A percentile compares a stretch with the other conserved stretches of the same genome.
phyloP scores from a whole-genome alignment of 2,113 vertebrate genomes.

The Drymodes brunneopygia region DNA sequence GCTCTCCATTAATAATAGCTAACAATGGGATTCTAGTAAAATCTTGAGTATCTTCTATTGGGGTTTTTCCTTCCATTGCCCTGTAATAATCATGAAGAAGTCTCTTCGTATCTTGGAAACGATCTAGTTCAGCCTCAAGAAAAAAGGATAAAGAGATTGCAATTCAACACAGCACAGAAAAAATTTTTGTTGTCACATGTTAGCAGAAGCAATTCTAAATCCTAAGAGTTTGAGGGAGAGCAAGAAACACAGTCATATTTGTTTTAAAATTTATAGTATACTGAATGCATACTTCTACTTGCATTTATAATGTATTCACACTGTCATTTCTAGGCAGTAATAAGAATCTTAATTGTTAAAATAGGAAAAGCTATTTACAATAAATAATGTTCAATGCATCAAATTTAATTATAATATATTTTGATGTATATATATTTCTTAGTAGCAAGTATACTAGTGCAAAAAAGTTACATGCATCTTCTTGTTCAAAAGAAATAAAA shows the following conservation, averaged over 20 bases:
- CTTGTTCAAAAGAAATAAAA: background rate
- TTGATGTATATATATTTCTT: background rate
- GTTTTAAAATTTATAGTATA: background rate
- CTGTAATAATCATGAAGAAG: slow-evolving; percentile 85
- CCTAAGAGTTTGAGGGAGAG: background rate
- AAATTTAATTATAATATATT: background rate
- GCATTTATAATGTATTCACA: background rate
- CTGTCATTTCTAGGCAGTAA: background rate
- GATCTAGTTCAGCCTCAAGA: slow-evolving; percentile 83
- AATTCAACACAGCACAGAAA: background rate
- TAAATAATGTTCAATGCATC: background rate
- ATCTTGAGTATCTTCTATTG: slow-evolving; percentile 32
- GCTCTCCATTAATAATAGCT: slow-evolving; percentile 24
- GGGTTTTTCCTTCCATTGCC: slow-evolving; percentile 74
- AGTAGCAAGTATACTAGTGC: background rate
- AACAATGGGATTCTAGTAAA: slow-evolving; percentile 75
- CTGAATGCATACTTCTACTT: background rate
- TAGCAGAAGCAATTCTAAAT: background rate
- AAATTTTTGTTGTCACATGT: background rate
- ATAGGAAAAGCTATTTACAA: background rate
- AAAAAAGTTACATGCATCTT: background rate
- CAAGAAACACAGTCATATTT: background rate
- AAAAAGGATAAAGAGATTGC: background rate
- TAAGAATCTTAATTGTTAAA: background rate
- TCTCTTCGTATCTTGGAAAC: slow-evolving; percentile 82